Evolutionary conservation across 2,888 invertebrate genomes (phyloP), one percentile per base, ranked within the genome.

Genomic region (Perizoma affinitatum): DNA sequence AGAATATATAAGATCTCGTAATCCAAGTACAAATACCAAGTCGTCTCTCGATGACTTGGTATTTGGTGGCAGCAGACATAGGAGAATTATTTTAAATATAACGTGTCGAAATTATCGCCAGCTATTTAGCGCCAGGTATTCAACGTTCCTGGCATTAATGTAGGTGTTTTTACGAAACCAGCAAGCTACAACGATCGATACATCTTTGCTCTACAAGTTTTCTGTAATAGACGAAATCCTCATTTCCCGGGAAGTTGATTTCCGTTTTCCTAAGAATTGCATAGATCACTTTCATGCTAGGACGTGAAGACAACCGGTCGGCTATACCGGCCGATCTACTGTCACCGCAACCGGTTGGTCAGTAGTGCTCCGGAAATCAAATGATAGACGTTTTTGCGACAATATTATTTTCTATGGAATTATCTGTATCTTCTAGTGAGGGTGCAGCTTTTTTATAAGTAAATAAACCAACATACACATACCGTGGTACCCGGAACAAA

Each of bases 181-280:
- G 22, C 22, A 22, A 22, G 22, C 22, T 22, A 22, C 3, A 22
- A 22, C 1, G 22, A 22, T 22, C 22, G 11, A 44, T 44, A 44
- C 6, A 44, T 6, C 22, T 22, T 22, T 22, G 22, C 10, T 46
- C 8, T 34, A 10, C 2, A 36, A 52, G 52, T 8, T 52, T 38
- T 40, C 54, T 10, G 41, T 41, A 41, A 42, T 38, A 52, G 47
- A 52, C 40, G 40, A 45, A 45, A 55, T 46, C 43, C 54, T 46
- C 54, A 74, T 81, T 83, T 82, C 76, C 81, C 74, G 77, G 83
- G 83, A 83, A 79, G 74, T 66, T 57, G 60, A 73, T 82, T 78
- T 87, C 80, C 84, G 83, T 79, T 86, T 83, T 74, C 76, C 72
- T 69, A 67, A 72, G 67, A 66, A 74, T 71, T 70, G 72, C 77